phyloP scores from a whole-genome alignment of 2,113 vertebrate species.

The Vimba vimba region DNA sequence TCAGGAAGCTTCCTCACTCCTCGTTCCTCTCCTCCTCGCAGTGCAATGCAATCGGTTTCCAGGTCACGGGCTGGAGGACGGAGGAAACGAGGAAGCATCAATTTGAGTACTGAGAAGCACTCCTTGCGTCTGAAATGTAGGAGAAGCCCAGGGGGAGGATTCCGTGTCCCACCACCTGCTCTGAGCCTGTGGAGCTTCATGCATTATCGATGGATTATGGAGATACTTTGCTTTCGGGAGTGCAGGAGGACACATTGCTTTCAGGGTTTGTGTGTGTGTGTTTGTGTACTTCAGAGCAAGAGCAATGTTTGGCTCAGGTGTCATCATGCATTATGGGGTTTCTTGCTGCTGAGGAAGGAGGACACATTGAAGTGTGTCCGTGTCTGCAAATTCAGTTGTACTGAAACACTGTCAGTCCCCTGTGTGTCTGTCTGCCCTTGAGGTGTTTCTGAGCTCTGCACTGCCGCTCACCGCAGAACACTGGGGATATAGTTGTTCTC shows the following conservation, averaged over 20 bases:
- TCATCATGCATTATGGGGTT: neutral
- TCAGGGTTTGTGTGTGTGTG: conserved; percentile 8
- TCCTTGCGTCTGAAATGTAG: neutral
- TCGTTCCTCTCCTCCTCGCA: too few relatives aligned
- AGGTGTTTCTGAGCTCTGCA: neutral
- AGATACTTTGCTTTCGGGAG: neutral
- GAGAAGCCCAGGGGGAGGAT: conserved; percentile 20
- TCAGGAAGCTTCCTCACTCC: too few relatives aligned
- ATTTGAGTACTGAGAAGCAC: too few relatives aligned
- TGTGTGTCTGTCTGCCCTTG: neutral
- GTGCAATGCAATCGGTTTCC: too few relatives aligned
- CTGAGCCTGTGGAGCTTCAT: conserved; percentile 11
- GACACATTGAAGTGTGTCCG: neutral
- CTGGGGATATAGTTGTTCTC: conserved; percentile 3
- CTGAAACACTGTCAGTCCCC: conserved; percentile 15
- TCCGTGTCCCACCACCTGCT: conserved; percentile 4
- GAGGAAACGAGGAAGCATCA: too few relatives aligned
- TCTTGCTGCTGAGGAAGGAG: neutral
- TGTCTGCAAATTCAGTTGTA: neutral
- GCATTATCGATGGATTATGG: conserved; percentile 31
- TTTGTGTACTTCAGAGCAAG: neutral
- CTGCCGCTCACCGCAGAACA: neutral
- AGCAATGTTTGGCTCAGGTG: neutral
- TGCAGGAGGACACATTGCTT: conserved; percentile 23
- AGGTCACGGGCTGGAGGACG: too few relatives aligned